Conservation (phyloP, 2,113 vertebrate genomes). For the Gambusia holbrooki region DNA sequence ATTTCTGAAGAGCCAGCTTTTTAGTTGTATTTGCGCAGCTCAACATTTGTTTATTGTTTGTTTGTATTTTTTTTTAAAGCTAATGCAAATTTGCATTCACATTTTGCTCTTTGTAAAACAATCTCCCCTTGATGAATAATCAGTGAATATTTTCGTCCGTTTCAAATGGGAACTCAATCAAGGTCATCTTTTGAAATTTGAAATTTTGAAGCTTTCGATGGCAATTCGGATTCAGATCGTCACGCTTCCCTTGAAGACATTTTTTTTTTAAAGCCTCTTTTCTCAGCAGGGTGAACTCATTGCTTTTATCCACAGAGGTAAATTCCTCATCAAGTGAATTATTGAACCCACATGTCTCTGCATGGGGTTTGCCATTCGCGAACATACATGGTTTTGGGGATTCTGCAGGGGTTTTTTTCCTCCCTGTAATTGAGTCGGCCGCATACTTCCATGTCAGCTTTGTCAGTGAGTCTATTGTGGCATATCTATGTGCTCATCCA, state of each 20-base stretch:
- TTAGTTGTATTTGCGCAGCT: neutral
- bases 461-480: conserved; percentile 17
- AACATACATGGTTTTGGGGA: neutral
- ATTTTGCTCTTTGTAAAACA: conserved; percentile 21
- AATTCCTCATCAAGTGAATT: conserved; percentile 19
- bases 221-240: neutral
- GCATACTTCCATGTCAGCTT: conserved; percentile 14
- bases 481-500: conserved; percentile 30
- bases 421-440: conserved; percentile 16
- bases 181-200: neutral
- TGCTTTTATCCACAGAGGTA: neutral
- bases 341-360: neutral
- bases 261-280: neutral
- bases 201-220: neutral
- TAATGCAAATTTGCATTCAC: neutral
- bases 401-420: neutral
- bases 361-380: neutral
- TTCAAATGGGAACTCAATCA: neutral
- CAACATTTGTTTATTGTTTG: neutral
- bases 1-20: neutral
- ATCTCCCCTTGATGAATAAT: conserved; percentile 7
- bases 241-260: neutral
- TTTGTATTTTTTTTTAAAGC: neutral
- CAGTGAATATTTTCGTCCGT: neutral
- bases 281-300: neutral